Percentiles rank a stretch among this genome's conserved stretches.
These are phyloP conservation scores for Drosophila prosaltans DNA, from an alignment of 1,140 invertebrate genomes.

Conservation along the genomic window DNA sequence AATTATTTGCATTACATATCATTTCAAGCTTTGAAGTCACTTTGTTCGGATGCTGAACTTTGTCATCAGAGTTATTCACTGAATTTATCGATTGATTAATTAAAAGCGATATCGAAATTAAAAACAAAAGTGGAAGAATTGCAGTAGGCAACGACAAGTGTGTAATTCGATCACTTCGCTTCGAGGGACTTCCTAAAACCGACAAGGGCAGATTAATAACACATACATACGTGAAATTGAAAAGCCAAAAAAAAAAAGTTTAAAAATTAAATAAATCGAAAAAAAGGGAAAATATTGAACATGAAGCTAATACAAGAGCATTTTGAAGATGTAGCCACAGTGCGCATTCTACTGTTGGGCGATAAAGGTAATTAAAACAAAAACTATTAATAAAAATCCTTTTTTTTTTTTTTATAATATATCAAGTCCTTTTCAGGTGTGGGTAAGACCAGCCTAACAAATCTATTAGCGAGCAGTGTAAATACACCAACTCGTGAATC, in stretches of 20 bases:
- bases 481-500: conserved; percentile 48
- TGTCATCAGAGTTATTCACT: background rate
- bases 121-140: background rate
- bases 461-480: conserved; percentile 50
- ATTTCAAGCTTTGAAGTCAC: background rate
- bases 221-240: background rate
- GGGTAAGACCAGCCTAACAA: conserved; percentile 57
- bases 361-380: conserved; percentile 37
- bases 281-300: background rate
- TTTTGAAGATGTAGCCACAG: conserved; percentile 39
- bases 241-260: conserved; percentile 7
- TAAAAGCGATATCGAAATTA: background rate
- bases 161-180: background rate
- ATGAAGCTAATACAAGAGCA: background rate
- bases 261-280: background rate
- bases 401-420: too few relatives aligned
- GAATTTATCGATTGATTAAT: too few relatives aligned
- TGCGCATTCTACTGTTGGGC: conserved; percentile 54
- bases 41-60: background rate
- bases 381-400: background rate
- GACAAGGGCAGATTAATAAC: background rate
- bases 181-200: background rate
- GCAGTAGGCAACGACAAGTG: background rate
- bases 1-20: background rate
- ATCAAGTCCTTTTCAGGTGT: conserved; percentile 36